Evolutionary conservation across 2,797 vertebrate genomes (phyloP).

Genomic region (Pangasius mekongensis): DNA sequence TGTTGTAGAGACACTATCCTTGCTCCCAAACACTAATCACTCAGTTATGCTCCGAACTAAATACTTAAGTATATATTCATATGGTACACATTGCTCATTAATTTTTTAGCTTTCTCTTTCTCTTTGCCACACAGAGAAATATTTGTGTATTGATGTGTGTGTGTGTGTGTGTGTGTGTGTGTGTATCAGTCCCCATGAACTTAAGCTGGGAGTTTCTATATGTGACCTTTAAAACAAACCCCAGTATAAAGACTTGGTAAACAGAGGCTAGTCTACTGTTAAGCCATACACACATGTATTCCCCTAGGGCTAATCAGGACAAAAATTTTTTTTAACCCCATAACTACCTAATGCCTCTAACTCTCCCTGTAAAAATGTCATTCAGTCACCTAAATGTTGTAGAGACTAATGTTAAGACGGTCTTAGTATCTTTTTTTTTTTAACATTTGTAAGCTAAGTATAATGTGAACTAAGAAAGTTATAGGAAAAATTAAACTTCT

Average conservation of each 20-base stretch:
- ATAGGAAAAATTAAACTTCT: not conserved
- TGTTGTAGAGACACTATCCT: not conserved
- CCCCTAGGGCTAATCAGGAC: slow-evolving; percentile 40
- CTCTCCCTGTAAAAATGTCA: slow-evolving; percentile 9
- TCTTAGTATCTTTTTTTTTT: not conserved
- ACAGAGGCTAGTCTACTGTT: slow-evolving; percentile 52
- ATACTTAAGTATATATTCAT: not conserved
- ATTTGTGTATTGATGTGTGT: not conserved
- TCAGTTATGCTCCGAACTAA: not conserved
- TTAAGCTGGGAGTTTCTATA: slow-evolving; percentile 1
- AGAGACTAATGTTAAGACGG: not conserved
- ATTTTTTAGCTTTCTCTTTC: not conserved
- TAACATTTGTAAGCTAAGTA: not conserved
- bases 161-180: slow-evolving; percentile 1
- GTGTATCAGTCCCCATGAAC: not conserved
- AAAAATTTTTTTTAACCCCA: not conserved
- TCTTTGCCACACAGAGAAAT: not conserved
- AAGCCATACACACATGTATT: not conserved
- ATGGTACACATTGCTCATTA: not conserved
- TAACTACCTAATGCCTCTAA: slow-evolving; percentile 1
- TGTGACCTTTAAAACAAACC: slow-evolving; percentile 62
- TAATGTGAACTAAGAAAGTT: not conserved
- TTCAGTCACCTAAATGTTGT: not conserved
- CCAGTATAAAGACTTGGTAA: slow-evolving; percentile 59
- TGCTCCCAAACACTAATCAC: not conserved